Evolutionary conservation across 1,140 invertebrate genomes (phyloP), one percentile per base, ranked within the genome.

Genomic region (Drosophila murphyi): DNA sequence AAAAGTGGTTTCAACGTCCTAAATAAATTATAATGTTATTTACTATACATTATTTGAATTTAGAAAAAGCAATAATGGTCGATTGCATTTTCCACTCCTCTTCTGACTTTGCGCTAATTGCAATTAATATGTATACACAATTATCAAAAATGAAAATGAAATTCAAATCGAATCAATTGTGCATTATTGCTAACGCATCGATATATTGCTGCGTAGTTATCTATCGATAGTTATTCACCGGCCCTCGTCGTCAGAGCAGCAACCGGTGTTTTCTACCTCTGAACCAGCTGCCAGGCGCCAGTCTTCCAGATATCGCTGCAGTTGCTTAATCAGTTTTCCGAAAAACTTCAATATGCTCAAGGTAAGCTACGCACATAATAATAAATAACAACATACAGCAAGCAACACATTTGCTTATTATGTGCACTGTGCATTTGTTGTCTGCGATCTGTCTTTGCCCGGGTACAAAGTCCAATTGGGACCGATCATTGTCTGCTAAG

Each of bases 391-490:
- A 62, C 39, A 37, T 20, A 31, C 32, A 37, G 31, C 3, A 29
- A 32, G 34, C 32, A 3, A 12, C 37, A 20, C 10, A 20, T 8
- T 4, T 48, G 39, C 12, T 43, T 34, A 47, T 43, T n/a, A 8
- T 12, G 4, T 12, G 5, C 20, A 35, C 4, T 34, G 5, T 56
- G 10, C 7, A 12, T 0, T 32, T 10, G n/a, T 29, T 4, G 34
- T 20, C 31, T 59, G 20, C 37, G 12, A 43, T 5, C 20, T 31
- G 47, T 47, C 51, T n/a, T 3, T 28, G 20, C 43, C 32, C 62
- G 80, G 76, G 85, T 65, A 48, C 85, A 89, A 87, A 87, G 83
- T 87, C 83, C 83, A 87, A 73, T 65, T 55, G 61, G 76, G 62
- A 64, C 4, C 63, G 52, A 67, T 43, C 70, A 47, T 51, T 55